Conservation (phyloP, 2,797 vertebrate species). For the Lateolabrax maculatus region DNA sequence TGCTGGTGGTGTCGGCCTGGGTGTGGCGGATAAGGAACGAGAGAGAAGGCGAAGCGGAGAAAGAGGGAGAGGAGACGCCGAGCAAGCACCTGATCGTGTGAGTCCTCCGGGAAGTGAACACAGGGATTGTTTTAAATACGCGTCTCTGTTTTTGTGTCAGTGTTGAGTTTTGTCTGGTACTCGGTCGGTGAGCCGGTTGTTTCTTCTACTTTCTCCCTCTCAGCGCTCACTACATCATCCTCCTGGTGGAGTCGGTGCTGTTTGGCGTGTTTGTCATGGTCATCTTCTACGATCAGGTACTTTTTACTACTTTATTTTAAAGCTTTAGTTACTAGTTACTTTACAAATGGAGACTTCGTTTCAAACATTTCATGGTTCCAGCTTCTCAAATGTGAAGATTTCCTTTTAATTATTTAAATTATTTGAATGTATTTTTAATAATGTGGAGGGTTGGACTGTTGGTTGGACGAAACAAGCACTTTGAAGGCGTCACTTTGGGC, state of each 20-base stretch:
- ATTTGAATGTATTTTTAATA: too few species aligned
- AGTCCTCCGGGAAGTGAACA: constrained; percentile 43
- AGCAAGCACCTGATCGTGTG: constrained; percentile 87
- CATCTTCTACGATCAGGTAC: constrained; percentile 92
- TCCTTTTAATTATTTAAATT: too few species aligned
- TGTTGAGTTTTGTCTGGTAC: too few species aligned
- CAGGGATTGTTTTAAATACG: neutral
- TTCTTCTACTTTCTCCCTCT: neutral
- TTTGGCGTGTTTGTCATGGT: constrained; percentile 90
- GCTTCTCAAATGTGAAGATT: too few species aligned
- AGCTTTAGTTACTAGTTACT: too few species aligned
- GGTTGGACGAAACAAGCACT: too few species aligned
- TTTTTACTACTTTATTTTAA: too few species aligned
- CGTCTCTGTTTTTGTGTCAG: neutral
- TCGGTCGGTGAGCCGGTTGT: neutral
- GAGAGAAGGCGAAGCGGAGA: constrained; percentile 71
- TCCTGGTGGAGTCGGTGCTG: constrained; percentile 89
- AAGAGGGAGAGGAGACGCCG: constrained; percentile 73
- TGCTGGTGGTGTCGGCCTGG: constrained; percentile 87
- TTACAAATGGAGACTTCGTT: too few species aligned
- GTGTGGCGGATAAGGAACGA: constrained; percentile 84
- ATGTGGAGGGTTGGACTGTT: too few species aligned
- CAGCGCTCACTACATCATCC: constrained; percentile 90
- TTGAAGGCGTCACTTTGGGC: too few species aligned
- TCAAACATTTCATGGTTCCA: too few species aligned